Conservation (phyloP, 1,140 invertebrate species). For the Micrasema longulum region DNA sequence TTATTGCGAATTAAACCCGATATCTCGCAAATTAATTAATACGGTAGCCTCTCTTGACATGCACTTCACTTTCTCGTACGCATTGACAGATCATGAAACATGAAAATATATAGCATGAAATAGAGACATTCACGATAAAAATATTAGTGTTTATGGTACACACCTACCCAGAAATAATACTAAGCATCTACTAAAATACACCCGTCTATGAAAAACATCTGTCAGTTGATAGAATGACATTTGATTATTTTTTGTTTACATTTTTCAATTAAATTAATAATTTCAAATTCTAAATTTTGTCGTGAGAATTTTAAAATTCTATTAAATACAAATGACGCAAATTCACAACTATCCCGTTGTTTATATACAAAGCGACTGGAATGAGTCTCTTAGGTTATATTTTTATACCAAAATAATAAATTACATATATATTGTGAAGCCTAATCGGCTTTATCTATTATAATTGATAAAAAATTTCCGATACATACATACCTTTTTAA, state of each 20-base stretch:
- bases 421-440: too few relatives aligned
- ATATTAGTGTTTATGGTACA: too few relatives aligned
- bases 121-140: too few relatives aligned
- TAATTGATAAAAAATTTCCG: too few relatives aligned
- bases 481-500: too few relatives aligned
- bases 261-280: constrained; percentile 1
- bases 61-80: constrained; percentile 40
- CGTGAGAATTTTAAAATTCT: not conserved
- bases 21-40: too few relatives aligned
- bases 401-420: too few relatives aligned
- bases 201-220: too few relatives aligned
- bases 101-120: constrained; percentile 3
- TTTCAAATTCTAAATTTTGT: constrained; percentile 13
- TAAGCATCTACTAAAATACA: too few relatives aligned
- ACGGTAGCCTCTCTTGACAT: constrained; percentile 20
- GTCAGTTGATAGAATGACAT: too few relatives aligned
- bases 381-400: constrained; percentile 62
- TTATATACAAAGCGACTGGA: constrained; percentile 66
- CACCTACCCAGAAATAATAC: too few relatives aligned
- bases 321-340: not conserved
- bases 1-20: constrained; percentile 39
- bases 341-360: constrained; percentile 59
- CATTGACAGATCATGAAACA: constrained; percentile 34
- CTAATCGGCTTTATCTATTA: too few relatives aligned
- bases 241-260: constrained; percentile 27